Percentiles rank a stretch among this genome's conserved stretches.
phyloP scores from a whole-genome alignment of 2,888 invertebrate genomes.

The Brachycybe producta region DNA sequence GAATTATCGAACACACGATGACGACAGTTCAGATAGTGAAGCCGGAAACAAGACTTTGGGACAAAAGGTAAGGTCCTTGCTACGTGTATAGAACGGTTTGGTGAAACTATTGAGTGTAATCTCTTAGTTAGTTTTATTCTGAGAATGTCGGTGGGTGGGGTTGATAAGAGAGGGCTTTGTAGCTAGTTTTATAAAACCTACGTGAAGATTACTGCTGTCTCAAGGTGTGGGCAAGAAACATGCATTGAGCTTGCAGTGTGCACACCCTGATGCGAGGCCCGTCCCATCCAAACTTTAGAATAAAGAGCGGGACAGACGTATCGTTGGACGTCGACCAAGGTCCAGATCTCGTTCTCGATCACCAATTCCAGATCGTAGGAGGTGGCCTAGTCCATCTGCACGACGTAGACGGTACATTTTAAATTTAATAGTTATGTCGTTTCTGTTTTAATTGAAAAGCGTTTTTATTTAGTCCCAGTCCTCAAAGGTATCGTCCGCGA shows the following conservation, averaged over 20 bases:
- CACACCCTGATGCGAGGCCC: not conserved
- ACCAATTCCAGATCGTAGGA: constrained; percentile 1
- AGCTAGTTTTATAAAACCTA: too few relatives aligned
- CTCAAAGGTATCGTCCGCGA: constrained; percentile 6
- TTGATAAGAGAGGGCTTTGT: too few relatives aligned
- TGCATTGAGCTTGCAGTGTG: too few relatives aligned
- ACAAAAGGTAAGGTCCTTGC: constrained; percentile 21
- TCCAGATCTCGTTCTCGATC: constrained; percentile 15
- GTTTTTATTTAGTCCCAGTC: constrained; percentile 5
- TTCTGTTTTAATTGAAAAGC: not conserved
- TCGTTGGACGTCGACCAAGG: constrained; percentile 2
- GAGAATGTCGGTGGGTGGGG: too few relatives aligned
- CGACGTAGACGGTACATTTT: constrained; percentile 6
- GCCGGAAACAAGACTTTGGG: constrained; percentile 19
- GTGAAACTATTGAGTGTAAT: too few relatives aligned
- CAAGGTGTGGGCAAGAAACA: too few relatives aligned
- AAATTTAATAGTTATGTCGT: not conserved
- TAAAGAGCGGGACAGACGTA: not conserved
- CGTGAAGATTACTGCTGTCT: too few relatives aligned
- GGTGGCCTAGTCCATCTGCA: constrained; percentile 11
- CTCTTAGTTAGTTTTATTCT: too few relatives aligned
- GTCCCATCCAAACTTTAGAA: not conserved
- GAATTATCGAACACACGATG: constrained; percentile 65
- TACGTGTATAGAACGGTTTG: too few relatives aligned
- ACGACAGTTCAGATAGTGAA: constrained; percentile 23